Conservation (phyloP, 2,797 vertebrate species). For the Phrynocephalus guinanensis region DNA sequence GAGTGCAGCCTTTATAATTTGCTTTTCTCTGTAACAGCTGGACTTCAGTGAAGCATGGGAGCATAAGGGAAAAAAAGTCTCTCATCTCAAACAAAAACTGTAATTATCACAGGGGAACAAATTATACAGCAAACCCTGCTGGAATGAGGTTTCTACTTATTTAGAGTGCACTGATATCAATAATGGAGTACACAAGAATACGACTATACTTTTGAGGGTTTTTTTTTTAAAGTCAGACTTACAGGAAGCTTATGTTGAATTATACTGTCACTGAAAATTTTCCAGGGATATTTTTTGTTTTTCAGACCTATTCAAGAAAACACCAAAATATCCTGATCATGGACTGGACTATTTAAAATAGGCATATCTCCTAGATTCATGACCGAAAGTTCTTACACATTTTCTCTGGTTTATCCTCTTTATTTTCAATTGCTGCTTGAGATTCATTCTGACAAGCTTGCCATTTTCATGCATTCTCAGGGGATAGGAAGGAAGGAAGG, state of each 20-base stretch:
- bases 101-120: conserved; percentile 76
- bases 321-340: background rate
- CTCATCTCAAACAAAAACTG: conserved; percentile 73
- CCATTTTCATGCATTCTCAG: no score
- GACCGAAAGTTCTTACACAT: background rate
- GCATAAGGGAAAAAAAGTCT: conserved; percentile 69
- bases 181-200: conserved; percentile 65
- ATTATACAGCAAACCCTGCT: conserved; percentile 69
- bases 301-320: background rate
- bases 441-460: background rate
- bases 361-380: background rate
- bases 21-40: conserved; percentile 64
- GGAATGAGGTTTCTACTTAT: conserved; percentile 69
- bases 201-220: conserved; percentile 65
- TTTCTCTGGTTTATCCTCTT: background rate
- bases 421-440: background rate
- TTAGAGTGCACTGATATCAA: conserved; percentile 69
- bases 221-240: conserved; percentile 51
- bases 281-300: conserved; percentile 19
- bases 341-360: background rate
- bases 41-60: conserved; percentile 69
- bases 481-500: no score
- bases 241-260: conserved; percentile 61
- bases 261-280: background rate
- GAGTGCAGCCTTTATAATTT: conserved; percentile 68